phyloP scores from a whole-genome alignment of 2,797 vertebrate genomes.

The Sarcoramphus papa region DNA sequence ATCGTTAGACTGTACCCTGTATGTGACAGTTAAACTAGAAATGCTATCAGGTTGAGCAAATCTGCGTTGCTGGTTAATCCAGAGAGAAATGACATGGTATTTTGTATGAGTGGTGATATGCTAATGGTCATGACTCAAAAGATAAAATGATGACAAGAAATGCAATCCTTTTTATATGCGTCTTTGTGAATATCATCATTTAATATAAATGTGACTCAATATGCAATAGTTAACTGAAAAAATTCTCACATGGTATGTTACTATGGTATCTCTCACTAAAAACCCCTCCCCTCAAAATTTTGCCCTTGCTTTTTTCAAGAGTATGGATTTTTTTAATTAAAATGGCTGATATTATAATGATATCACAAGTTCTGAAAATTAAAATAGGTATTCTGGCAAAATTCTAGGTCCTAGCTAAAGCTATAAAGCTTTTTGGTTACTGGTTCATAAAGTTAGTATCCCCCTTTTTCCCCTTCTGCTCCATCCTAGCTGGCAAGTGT shows the following conservation, averaged over 20 bases:
- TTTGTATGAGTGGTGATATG: background rate
- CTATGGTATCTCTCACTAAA: background rate
- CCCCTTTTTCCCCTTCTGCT: background rate
- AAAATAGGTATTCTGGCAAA: slow-evolving; percentile 4
- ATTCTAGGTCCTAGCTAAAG: background rate
- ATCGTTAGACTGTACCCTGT: background rate
- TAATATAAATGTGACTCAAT: background rate
- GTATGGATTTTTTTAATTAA: background rate
- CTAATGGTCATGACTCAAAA: background rate
- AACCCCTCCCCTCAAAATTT: background rate
- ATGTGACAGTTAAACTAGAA: background rate
- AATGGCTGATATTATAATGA: background rate
- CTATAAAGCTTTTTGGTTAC: background rate
- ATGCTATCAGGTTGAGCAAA: background rate
- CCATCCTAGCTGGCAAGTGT: background rate
- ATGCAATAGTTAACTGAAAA: background rate
- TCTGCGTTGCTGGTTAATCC: background rate
- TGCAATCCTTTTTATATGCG: background rate
- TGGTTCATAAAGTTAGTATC: background rate
- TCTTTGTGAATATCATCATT: background rate
- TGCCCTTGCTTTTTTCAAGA: background rate
- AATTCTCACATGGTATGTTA: background rate
- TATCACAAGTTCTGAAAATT: background rate
- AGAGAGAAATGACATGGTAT: background rate
- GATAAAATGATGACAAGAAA: background rate